Evolutionary conservation across 1,140 invertebrate genomes (phyloP).

Genomic region (Gryllus bimaculatus): DNA sequence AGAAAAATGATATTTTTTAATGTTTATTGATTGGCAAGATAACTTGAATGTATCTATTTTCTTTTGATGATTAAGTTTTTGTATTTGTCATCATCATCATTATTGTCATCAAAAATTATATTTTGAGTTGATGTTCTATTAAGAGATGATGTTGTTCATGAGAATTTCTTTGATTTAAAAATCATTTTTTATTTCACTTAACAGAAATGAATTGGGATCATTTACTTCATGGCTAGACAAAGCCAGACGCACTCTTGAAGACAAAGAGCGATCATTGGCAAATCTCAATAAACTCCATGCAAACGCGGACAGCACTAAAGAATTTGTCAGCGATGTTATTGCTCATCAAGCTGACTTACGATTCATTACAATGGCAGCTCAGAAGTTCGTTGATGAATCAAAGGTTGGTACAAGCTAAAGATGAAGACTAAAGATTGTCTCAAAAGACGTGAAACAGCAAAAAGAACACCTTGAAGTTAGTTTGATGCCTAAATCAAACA

Average conservation of each 20-base stretch:
- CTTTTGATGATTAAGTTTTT: not conserved
- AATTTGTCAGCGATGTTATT: slow-evolving; percentile 89
- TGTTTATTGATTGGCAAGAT: not conserved
- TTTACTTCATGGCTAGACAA: slow-evolving; percentile 79
- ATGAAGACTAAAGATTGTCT: not conserved
- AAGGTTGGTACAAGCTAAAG: slow-evolving; percentile 44
- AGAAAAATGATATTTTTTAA: not conserved
- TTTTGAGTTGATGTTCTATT: too few species aligned
- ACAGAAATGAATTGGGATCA: slow-evolving; percentile 61
- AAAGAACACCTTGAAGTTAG: not conserved
- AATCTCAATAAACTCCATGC: slow-evolving; percentile 63
- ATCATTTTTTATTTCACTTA: slow-evolving; percentile 19
- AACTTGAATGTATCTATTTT: not conserved
- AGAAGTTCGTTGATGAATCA: slow-evolving; percentile 90
- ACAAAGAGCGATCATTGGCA: slow-evolving; percentile 74
- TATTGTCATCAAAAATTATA: too few species aligned
- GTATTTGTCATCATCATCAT: too few species aligned
- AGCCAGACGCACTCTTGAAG: slow-evolving; percentile 66
- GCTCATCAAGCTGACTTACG: slow-evolving; percentile 87
- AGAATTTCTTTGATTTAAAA: not conserved
- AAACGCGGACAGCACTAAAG: slow-evolving; percentile 64
- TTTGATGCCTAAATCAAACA: too few species aligned
- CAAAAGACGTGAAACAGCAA: not conserved
- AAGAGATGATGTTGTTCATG: too few species aligned
- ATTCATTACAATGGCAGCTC: slow-evolving; percentile 88